phyloP scores from a whole-genome alignment of 2,888 invertebrate genomes.

The Cryptosula pallasiana region DNA sequence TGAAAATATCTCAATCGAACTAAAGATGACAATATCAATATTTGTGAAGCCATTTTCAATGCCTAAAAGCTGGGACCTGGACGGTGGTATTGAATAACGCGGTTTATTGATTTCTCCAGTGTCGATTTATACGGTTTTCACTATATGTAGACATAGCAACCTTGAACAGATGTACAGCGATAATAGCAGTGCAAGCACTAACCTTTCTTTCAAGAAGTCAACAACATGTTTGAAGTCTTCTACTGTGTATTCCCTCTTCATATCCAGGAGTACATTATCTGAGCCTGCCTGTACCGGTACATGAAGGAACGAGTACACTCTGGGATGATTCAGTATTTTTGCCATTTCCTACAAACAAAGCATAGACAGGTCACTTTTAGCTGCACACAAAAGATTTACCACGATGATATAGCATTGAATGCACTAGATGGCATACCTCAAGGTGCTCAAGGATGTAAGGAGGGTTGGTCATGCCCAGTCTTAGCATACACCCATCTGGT shows the following conservation, averaged over 20 bases:
- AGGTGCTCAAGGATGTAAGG: slow-evolving; percentile 94
- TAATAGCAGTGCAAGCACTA: neutral
- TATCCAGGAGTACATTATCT: slow-evolving; percentile 84
- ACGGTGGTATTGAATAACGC: no score
- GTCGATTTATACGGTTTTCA: no score
- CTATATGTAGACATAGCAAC: no score
- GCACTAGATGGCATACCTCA: slow-evolving; percentile 54
- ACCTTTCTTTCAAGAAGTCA: slow-evolving; percentile 71
- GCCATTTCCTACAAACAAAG: slow-evolving; percentile 69
- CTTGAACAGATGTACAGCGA: no score
- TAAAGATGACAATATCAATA: no score
- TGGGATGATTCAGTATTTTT: slow-evolving; percentile 74
- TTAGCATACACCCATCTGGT: slow-evolving; percentile 58
- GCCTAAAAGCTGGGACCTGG: no score
- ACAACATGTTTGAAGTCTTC: slow-evolving; percentile 85
- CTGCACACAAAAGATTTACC: neutral
- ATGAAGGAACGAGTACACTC: slow-evolving; percentile 92
- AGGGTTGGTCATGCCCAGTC: slow-evolving; percentile 97
- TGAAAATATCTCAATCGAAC: no score
- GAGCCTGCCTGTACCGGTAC: slow-evolving; percentile 96
- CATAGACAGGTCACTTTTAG: neutral
- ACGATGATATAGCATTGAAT: neutral
- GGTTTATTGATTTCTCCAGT: no score
- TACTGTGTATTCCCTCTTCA: slow-evolving; percentile 91
- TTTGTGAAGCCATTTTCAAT: no score